Evolutionary conservation across 2,797 vertebrate species (phyloP).

Genomic region (Lepus townsendii): DNA sequence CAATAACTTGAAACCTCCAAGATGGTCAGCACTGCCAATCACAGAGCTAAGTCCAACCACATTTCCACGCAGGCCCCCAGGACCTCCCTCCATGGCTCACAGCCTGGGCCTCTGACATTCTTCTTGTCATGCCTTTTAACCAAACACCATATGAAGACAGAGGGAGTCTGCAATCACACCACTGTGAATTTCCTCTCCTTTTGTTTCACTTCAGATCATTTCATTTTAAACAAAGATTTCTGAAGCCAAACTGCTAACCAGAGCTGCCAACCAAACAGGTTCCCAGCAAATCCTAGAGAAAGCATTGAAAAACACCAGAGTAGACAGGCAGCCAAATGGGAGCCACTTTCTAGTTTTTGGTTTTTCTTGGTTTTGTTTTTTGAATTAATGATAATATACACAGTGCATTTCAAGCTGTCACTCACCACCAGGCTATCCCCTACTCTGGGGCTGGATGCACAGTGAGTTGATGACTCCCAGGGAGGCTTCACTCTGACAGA

Average conservation of each 20-base stretch:
- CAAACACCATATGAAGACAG: slow-evolving; percentile 79
- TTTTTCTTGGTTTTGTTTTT: too few relatives aligned
- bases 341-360: slow-evolving; percentile 60
- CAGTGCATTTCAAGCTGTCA: slow-evolving; percentile 24
- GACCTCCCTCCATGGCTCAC: neutral
- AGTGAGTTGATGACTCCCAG: neutral
- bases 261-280: slow-evolving; percentile 82
- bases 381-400: neutral
- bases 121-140: slow-evolving; percentile 78
- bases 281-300: slow-evolving; percentile 87
- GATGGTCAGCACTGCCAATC: neutral
- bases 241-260: slow-evolving; percentile 78
- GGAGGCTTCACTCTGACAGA: slow-evolving; percentile 29
- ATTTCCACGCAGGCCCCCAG: neutral
- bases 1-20: neutral
- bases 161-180: slow-evolving; percentile 81
- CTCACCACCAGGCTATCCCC: neutral
- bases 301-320: slow-evolving; percentile 77
- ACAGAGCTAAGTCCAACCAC: neutral
- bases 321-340: slow-evolving; percentile 79
- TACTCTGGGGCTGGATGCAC: neutral
- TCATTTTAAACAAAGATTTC: slow-evolving; percentile 86
- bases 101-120: slow-evolving; percentile 51
- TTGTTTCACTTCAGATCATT: slow-evolving; percentile 82
- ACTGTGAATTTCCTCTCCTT: slow-evolving; percentile 79